Percentiles rank a stretch among this genome's conserved stretches.
These are phyloP conservation scores for Eira barbara DNA, from an alignment of 2,113 vertebrate genomes.

Conservation along the genomic window DNA sequence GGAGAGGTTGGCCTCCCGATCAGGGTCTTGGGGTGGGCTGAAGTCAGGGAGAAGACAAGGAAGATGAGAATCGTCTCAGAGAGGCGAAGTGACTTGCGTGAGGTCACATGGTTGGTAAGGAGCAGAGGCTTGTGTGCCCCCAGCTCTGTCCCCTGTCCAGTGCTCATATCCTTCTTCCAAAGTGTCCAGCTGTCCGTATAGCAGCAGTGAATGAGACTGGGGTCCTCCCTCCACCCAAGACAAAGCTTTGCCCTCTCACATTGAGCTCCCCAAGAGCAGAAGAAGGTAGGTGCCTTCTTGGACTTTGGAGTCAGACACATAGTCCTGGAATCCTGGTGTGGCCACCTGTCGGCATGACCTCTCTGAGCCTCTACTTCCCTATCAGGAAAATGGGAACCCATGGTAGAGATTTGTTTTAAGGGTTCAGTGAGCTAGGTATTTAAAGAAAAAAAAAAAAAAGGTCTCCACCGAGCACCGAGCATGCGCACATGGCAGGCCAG, in stretches of 20 bases:
- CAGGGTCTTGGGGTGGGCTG: neutral
- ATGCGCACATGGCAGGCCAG: neutral
- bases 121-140: neutral
- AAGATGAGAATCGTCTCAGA: neutral
- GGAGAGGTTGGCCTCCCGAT: neutral
- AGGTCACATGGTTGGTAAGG: neutral
- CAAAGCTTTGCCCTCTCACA: neutral
- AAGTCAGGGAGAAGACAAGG: neutral
- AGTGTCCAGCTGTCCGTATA: neutral
- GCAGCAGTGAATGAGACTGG: neutral
- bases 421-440: neutral
- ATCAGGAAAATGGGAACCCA: neutral
- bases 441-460: neutral
- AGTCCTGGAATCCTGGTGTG: neutral
- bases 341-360: neutral
- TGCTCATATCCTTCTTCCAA: neutral
- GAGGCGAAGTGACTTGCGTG: neutral
- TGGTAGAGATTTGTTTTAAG: neutral
- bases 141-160: neutral
- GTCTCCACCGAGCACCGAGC: neutral
- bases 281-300: neutral
- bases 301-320: neutral
- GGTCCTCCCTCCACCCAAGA: neutral
- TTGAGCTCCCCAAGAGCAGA: neutral
- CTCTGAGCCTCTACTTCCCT: neutral